phyloP scores from a whole-genome alignment of 2,888 invertebrate genomes.

The Troilus luridus region DNA sequence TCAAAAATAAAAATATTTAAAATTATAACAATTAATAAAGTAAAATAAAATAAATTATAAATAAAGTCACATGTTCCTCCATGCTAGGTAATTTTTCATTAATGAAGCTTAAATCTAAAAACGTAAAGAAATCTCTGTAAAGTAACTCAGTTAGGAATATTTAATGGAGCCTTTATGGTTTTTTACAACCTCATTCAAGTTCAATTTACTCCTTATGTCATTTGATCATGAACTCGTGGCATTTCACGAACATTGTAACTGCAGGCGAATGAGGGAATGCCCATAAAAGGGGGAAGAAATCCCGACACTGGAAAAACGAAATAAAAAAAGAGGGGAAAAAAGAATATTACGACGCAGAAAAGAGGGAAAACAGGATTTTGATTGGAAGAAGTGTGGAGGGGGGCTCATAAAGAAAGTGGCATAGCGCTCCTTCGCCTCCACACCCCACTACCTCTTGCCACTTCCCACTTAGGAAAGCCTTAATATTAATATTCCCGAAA shows the following conservation, averaged over 20 bases:
- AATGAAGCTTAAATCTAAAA: no score
- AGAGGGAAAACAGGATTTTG: constrained; percentile 9
- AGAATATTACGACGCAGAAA: not conserved
- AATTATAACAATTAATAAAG: no score
- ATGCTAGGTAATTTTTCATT: no score
- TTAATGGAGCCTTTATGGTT: no score
- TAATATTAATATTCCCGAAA: constrained; percentile 31
- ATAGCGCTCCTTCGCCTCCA: not conserved
- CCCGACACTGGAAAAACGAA: not conserved
- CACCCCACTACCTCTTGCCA: not conserved
- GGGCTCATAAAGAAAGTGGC: not conserved
- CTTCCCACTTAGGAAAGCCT: not conserved
- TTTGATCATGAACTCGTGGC: not conserved
- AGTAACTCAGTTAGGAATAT: no score
- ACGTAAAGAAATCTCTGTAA: no score
- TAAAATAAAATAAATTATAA: no score
- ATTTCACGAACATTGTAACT: not conserved
- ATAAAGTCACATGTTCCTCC: no score
- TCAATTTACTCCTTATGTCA: not conserved
- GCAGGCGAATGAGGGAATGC: not conserved
- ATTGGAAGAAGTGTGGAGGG: not conserved
- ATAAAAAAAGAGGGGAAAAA: no score
- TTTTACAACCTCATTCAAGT: no score
- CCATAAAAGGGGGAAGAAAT: not conserved
- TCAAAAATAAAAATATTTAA: no score